Evolutionary conservation across 2,797 vertebrate genomes (phyloP).

Genomic region (Anguilla megastoma): DNA sequence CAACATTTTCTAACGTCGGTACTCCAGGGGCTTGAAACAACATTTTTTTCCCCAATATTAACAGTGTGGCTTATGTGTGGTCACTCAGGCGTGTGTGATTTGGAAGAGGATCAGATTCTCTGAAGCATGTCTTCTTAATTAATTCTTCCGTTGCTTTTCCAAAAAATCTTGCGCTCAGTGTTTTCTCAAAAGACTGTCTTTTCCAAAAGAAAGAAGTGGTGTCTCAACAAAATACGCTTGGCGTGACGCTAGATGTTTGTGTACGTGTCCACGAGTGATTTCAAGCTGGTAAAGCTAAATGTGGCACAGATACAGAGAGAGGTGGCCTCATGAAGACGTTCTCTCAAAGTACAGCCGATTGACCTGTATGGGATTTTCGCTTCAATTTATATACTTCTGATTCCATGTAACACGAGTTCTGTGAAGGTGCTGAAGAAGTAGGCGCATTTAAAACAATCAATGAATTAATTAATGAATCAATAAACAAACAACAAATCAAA

Average conservation of each 20-base stretch:
- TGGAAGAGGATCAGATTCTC: conserved; percentile 53
- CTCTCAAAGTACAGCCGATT: neutral
- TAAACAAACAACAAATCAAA: conserved; percentile 15
- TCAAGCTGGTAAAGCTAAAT: conserved; percentile 7
- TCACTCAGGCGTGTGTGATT: conserved; percentile 45
- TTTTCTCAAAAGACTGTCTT: conserved; percentile 13
- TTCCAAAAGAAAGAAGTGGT: conserved; percentile 17
- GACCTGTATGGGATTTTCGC: neutral
- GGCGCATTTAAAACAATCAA: neutral
- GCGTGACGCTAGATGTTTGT: neutral
- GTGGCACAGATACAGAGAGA: conserved; percentile 15
- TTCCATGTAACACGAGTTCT: neutral
- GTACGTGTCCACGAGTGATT: conserved; percentile 6
- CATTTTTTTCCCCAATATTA: conserved; percentile 47
- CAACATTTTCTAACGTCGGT: conserved; percentile 44
- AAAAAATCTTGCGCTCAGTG: conserved; percentile 16
- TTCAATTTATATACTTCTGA: neutral
- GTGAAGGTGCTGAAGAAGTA: neutral
- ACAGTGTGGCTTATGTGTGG: conserved; percentile 53
- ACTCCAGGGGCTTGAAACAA: conserved; percentile 50
- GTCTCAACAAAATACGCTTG: neutral
- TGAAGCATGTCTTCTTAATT: conserved; percentile 45
- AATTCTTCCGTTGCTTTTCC: conserved; percentile 49
- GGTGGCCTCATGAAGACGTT: neutral
- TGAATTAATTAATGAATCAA: neutral